A percentile compares a stretch with the other conserved stretches of the same genome.
These are phyloP conservation scores for Apamea anceps DNA, from an alignment of 2,888 invertebrate species.

Conservation along the genomic window DNA sequence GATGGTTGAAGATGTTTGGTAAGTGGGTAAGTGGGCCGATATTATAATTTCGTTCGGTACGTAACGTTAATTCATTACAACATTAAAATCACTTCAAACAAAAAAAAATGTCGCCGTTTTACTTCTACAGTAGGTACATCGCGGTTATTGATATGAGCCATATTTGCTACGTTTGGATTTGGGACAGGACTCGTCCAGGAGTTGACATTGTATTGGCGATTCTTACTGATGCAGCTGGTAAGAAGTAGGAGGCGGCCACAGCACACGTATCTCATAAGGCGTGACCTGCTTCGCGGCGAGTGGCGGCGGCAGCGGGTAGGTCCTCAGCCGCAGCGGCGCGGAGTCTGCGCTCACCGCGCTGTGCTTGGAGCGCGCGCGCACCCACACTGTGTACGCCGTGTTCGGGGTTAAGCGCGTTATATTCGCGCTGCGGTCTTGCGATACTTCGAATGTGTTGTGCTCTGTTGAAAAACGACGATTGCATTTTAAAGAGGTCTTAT, in stretches of 20 bases:
- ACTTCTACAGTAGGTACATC: too few relatives aligned
- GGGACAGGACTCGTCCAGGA: neutral
- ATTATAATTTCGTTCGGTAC: neutral
- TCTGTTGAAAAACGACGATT: slow-evolving; percentile 71
- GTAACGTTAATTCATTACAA: too few relatives aligned
- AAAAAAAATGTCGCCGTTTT: too few relatives aligned
- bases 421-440: slow-evolving; percentile 81
- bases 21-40: slow-evolving; percentile 9
- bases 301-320: slow-evolving; percentile 93
- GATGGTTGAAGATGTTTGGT: neutral
- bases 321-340: slow-evolving; percentile 90
- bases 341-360: slow-evolving; percentile 91
- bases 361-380: slow-evolving; percentile 93
- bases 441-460: slow-evolving; percentile 86
- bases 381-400: slow-evolving; percentile 93
- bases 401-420: slow-evolving; percentile 92
- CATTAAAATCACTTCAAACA: too few relatives aligned
- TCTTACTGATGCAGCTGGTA: slow-evolving; percentile 79
- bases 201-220: neutral
- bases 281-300: slow-evolving; percentile 85
- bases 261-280: slow-evolving; percentile 90
- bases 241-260: slow-evolving; percentile 91
- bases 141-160: too few relatives aligned
- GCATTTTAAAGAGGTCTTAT: neutral
- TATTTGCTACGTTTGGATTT: too few relatives aligned